Evolutionary conservation across 2,797 vertebrate genomes (phyloP).

Genomic region (Falco novaeseelandiae): DNA sequence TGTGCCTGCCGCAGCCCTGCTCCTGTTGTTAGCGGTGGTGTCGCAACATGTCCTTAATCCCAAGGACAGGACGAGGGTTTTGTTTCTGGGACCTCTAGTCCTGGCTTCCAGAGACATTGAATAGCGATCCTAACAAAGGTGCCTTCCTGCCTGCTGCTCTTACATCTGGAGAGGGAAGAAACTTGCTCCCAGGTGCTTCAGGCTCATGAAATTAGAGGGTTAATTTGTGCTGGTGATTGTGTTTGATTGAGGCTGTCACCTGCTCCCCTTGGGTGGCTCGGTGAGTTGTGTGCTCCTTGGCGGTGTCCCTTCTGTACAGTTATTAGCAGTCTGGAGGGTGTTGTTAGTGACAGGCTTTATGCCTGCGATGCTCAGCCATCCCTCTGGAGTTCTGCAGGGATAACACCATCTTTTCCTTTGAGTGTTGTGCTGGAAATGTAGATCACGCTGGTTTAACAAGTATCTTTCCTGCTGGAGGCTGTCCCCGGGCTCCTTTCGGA

Average conservation of each 20-base stretch:
- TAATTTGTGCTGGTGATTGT: not conserved
- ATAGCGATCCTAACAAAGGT: rapidly evolving
- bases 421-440: not conserved
- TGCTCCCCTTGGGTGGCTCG: not conserved
- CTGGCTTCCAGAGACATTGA: not conserved
- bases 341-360: not conserved
- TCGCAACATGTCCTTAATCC: not conserved
- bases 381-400: not conserved
- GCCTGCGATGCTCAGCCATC: not conserved
- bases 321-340: not conserved
- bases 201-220: not conserved
- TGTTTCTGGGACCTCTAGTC: not conserved
- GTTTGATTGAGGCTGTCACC: not conserved
- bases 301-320: not conserved
- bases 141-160: not conserved
- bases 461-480: not conserved
- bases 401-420: not conserved
- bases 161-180: not conserved
- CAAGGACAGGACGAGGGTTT: not conserved
- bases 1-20: not conserved
- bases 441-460: not conserved
- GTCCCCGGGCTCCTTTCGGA: not conserved
- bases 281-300: not conserved
- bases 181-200: not conserved
- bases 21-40: not conserved